phyloP scores from a whole-genome alignment of 2,797 vertebrate species.

The Diplodus puntazzo region DNA sequence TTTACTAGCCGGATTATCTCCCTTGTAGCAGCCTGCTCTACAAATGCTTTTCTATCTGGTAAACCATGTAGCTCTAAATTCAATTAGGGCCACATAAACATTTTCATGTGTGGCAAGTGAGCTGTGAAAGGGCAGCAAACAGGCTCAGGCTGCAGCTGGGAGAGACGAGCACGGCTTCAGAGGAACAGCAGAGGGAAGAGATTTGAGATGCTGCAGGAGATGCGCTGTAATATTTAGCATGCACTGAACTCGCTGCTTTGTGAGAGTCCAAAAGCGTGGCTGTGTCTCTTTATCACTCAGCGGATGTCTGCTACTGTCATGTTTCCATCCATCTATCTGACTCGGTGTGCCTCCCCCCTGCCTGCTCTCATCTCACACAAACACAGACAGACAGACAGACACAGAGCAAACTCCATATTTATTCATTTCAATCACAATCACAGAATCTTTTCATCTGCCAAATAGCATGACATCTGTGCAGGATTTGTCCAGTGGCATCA shows the following conservation, averaged over 20 bases:
- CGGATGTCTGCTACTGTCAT: conserved; percentile 41
- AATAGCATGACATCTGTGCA: conserved; percentile 3
- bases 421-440: conserved; percentile 36
- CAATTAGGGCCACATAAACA: conserved; percentile 79
- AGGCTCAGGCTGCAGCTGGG: conserved; percentile 57
- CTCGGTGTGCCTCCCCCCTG: not conserved
- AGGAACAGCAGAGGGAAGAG: conserved; percentile 29
- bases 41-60: conserved; percentile 70
- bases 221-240: conserved; percentile 63
- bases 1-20: conserved; percentile 66
- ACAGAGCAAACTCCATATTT: conserved; percentile 15
- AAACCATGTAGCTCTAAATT: conserved; percentile 78
- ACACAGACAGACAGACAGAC: not conserved
- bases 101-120: conserved; percentile 75
- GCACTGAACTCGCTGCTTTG: conserved; percentile 38
- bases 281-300: conserved; percentile 43
- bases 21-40: conserved; percentile 62
- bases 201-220: conserved; percentile 59
- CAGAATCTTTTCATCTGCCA: conserved; percentile 21
- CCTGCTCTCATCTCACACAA: conserved; percentile 20
- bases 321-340: conserved; percentile 41
- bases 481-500: conserved; percentile 16
- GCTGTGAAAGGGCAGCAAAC: conserved; percentile 71
- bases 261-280: conserved; percentile 24
- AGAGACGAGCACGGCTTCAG: conserved; percentile 34